Evolutionary conservation across 2,113 vertebrate genomes (phyloP).

Genomic region (Microcebus lehilahytsara): DNA sequence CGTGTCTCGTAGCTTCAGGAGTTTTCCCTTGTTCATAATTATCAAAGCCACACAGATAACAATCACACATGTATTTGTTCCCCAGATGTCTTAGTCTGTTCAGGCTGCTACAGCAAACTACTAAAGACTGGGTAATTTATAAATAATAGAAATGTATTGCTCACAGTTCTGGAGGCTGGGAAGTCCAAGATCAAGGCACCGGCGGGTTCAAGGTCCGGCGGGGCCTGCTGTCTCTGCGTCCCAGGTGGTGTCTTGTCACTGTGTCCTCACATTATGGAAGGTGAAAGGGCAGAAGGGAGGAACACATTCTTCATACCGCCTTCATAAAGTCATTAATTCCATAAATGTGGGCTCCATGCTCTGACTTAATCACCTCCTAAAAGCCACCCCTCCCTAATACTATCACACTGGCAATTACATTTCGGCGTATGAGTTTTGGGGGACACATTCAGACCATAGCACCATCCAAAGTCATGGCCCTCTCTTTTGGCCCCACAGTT

Average conservation of each 20-base stretch:
- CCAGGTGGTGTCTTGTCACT: background rate
- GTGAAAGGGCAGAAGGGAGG: background rate
- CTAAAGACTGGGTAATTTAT: background rate
- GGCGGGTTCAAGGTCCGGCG: fast-evolving
- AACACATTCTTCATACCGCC: background rate
- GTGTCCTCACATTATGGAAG: background rate
- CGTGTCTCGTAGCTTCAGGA: background rate
- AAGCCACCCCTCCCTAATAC: background rate
- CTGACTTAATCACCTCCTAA: background rate
- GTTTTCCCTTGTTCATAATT: background rate
- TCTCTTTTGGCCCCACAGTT: background rate
- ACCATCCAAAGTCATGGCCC: background rate
- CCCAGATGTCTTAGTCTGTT: background rate
- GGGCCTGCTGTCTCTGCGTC: background rate
- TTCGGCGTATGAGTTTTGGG: background rate
- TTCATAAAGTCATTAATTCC: background rate
- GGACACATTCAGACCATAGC: background rate
- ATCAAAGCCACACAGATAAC: background rate
- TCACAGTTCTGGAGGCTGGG: background rate
- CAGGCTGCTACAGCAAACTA: background rate
- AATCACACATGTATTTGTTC: background rate
- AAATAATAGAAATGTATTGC: background rate
- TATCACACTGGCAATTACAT: too few relatives aligned
- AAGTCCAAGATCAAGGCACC: background rate
- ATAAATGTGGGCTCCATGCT: too few relatives aligned